A percentile compares a stretch with the other conserved stretches of the same genome.
Conservation (phyloP, 2,113 vertebrate species). For the Odontophorus gujanensis region DNA sequence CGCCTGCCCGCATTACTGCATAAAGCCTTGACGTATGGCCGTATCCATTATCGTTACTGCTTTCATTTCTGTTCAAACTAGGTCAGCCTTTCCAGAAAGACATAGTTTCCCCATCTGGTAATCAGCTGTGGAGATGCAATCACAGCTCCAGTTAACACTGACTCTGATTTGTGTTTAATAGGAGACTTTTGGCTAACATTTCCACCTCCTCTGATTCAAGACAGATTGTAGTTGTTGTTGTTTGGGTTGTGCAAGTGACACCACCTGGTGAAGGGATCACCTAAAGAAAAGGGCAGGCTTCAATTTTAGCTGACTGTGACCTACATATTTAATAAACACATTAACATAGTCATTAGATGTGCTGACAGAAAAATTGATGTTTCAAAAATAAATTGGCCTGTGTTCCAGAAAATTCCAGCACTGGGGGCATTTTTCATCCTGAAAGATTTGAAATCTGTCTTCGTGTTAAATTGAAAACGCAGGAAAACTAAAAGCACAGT, state of each 20-base stretch:
- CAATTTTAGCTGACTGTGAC: neutral
- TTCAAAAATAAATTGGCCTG: neutral
- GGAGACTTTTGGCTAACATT: neutral
- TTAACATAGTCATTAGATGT: neutral
- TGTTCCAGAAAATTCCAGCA: neutral
- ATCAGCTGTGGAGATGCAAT: constrained; percentile 4
- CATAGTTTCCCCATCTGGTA: constrained; percentile 22
- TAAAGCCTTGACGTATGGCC: neutral
- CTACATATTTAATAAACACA: neutral
- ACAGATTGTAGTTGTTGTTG: neutral
- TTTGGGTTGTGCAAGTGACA: neutral
- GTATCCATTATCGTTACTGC: neutral
- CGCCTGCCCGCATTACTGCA: accelerated
- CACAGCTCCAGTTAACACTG: neutral
- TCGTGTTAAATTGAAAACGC: neutral
- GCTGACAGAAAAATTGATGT: accelerated
- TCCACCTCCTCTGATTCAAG: neutral
- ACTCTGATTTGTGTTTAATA: neutral
- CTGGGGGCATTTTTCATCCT: neutral
- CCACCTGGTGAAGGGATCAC: accelerated
- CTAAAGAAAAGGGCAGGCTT: neutral
- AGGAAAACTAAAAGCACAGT: neutral
- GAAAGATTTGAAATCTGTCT: neutral
- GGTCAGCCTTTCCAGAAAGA: neutral
- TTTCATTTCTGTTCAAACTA: neutral